A percentile compares a stretch with the other conserved stretches of the same genome.
phyloP scores from a whole-genome alignment of 2,888 invertebrate genomes.

The Ariolimax columbianus region DNA sequence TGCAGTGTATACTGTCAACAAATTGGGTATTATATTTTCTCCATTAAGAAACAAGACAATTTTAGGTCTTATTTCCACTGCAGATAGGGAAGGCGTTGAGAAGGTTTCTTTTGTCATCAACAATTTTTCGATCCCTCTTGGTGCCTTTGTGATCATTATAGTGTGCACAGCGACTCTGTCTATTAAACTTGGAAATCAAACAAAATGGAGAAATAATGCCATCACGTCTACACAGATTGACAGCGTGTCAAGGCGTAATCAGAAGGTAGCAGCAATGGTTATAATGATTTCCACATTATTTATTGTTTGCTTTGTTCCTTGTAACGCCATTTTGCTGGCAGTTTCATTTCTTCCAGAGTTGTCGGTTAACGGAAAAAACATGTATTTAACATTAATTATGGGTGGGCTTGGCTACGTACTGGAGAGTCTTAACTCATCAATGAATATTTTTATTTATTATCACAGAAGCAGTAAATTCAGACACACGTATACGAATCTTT shows the following conservation, averaged over 20 bases:
- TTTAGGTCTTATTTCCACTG: not conserved
- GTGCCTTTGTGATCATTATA: not conserved
- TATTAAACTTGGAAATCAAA: not conserved
- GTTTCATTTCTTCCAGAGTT: not conserved
- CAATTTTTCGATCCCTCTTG: not conserved
- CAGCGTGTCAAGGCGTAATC: not conserved
- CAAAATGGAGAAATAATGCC: not conserved
- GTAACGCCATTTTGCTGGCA: not conserved
- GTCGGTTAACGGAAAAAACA: not conserved
- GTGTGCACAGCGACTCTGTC: not conserved
- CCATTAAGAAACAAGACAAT: not conserved
- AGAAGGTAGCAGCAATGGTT: not conserved
- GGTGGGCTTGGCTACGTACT: not conserved
- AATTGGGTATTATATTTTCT: not conserved
- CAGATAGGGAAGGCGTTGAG: not conserved
- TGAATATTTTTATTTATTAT: not conserved
- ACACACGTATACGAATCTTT: not conserved
- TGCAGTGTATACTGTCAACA: not conserved
- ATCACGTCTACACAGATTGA: not conserved
- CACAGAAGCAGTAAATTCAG: not conserved
- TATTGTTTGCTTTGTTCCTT: not conserved
- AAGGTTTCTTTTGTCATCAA: not conserved
- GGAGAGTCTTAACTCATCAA: not conserved
- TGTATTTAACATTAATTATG: not conserved
- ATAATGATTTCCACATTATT: not conserved